Evolutionary conservation across 1,140 invertebrate species (phyloP), one percentile per base, ranked within the genome.

Genomic region (Stenopsyche tienmushanensis): DNA sequence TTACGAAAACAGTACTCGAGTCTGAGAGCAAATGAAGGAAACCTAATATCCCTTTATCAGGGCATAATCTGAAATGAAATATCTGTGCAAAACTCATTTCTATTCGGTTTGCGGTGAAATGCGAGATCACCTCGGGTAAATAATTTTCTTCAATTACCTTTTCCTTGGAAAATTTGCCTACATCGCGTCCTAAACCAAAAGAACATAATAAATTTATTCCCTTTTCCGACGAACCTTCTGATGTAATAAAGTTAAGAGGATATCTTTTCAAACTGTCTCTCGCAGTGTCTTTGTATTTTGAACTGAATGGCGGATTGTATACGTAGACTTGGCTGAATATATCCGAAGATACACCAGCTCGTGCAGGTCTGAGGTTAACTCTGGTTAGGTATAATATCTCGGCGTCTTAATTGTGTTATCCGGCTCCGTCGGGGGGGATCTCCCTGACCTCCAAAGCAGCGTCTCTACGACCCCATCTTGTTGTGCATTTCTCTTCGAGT

Each of bases 151-250:
- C 62, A 64, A 54, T 64, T 64, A 64, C 62, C 29, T 53, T 64
- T 64, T 54, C 62, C 17, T 21, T 42, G 50, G 50, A 8, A 54
- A 50, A 62, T 62, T 62, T 62, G 59, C 59, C 59, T 62, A 62
- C 59, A 50, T 39, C 21, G 42, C 59, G 26, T 60, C 39, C 9
- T 60, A 42, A 62, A 25, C 45, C 23, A 39, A 64, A 64, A 64
- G 62, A 53, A 64, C 62, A 64, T 64, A 64, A 64, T 64, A 64
- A 64, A 64, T 64, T 64, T 64, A 64, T 54, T 53, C 50, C 49
- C 29, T 39, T 17, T 49, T 53, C 55, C 5, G 29, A 7, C 29
- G 23, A 21, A 42, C 49, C 49, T 52, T 63, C 47, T 10, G 47
- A 39, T 63, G 34, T 64, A 64, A 64, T 42, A 54, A 64, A 64